Percentiles rank a stretch among this genome's conserved stretches.
Conservation (phyloP, 1,140 invertebrate species). For the Drosophila melanica region DNA sequence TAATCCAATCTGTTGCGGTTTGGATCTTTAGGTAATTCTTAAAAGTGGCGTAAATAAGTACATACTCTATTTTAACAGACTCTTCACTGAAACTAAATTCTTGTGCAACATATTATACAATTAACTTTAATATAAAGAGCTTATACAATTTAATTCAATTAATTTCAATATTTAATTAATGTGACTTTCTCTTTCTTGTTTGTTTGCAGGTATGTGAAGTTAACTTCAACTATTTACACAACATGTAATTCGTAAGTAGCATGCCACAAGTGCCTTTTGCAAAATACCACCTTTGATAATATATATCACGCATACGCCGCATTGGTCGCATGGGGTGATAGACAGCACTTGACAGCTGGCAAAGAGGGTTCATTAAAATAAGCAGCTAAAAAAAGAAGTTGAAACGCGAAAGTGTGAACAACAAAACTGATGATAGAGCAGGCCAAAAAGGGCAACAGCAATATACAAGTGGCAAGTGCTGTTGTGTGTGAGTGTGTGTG, state of each 20-base stretch:
- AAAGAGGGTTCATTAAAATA: slow-evolving; percentile 67
- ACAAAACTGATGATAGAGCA: slow-evolving; percentile 33
- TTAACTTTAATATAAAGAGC: background rate
- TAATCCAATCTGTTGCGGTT: too few species aligned
- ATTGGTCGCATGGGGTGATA: background rate
- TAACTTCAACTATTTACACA: slow-evolving; percentile 5
- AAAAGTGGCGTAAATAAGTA: too few species aligned
- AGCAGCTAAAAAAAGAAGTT: slow-evolving; percentile 54
- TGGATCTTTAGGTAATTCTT: too few species aligned
- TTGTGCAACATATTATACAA: too few species aligned
- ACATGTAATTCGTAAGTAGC: slow-evolving; percentile 50
- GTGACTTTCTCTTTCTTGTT: slow-evolving; percentile 17
- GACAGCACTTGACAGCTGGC: slow-evolving; percentile 17
- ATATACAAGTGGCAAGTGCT: slow-evolving; percentile 18
- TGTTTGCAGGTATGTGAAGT: slow-evolving; percentile 64
- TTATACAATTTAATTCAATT: background rate
- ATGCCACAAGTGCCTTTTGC: slow-evolving; percentile 23
- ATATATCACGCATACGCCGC: slow-evolving; percentile 46
- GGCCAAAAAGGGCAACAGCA: slow-evolving; percentile 18
- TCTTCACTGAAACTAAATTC: background rate
- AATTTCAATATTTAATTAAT: slow-evolving; percentile 38
- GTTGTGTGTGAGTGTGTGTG: slow-evolving; percentile 3
- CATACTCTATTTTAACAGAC: too few species aligned
- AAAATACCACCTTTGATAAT: slow-evolving; percentile 16
- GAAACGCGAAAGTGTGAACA: slow-evolving; percentile 31